These are phyloP conservation scores for Aphis craccivora DNA, from an alignment of 1,140 invertebrate species.

Conservation along the genomic window DNA sequence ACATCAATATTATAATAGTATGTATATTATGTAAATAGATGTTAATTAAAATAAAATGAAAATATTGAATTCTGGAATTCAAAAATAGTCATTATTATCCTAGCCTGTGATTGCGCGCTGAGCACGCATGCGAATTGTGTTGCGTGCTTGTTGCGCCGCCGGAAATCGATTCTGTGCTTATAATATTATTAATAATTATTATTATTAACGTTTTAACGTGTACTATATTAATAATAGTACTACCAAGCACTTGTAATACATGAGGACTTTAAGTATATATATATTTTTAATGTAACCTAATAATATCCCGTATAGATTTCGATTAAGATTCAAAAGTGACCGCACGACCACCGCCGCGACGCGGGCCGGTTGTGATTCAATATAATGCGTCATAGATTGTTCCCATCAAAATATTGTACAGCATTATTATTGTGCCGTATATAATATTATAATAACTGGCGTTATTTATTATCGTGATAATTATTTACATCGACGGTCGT, in stretches of 20 bases:
- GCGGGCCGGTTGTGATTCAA: neutral
- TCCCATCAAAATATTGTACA: neutral
- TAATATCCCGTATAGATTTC: constrained; percentile 14
- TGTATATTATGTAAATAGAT: neutral
- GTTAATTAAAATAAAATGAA: neutral
- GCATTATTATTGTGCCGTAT: neutral
- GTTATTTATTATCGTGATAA: neutral
- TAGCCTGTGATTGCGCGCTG: no score
- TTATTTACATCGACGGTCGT: neutral
- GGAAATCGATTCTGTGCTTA: neutral
- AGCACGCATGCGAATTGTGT: neutral
- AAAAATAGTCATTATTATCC: neutral
- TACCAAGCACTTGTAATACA: neutral
- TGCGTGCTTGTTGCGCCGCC: neutral
- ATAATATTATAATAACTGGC: neutral
- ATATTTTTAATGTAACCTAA: neutral
- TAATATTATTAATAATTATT: neutral
- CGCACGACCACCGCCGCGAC: neutral
- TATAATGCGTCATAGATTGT: neutral
- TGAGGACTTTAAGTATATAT: neutral
- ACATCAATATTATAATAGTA: neutral
- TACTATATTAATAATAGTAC: neutral
- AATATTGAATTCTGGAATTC: neutral
- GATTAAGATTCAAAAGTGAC: constrained; percentile 40
- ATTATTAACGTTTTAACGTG: neutral